These are phyloP conservation scores for Cebidichthys violaceus DNA, from an alignment of 2,113 vertebrate genomes.

Conservation along the genomic window DNA sequence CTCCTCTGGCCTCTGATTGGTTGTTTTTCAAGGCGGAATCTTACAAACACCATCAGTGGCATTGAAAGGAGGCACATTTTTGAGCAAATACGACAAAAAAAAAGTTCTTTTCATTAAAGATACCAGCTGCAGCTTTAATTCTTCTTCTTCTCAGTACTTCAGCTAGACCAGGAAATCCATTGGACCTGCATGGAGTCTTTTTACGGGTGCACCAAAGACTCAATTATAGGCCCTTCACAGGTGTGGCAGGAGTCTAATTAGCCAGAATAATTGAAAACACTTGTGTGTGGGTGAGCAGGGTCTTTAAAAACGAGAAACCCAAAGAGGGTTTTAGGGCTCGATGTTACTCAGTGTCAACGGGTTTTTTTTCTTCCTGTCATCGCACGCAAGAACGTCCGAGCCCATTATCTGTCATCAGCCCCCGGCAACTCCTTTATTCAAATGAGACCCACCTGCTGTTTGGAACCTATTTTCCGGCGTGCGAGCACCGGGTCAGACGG, in stretches of 20 bases:
- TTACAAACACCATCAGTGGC: neutral
- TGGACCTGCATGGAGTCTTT: neutral
- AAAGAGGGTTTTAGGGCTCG: neutral
- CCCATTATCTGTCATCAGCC: constrained; percentile 12
- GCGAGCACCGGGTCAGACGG: neutral
- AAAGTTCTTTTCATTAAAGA: too few relatives aligned
- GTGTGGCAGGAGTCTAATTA: constrained; percentile 8
- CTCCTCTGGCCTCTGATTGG: neutral
- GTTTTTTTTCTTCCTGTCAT: neutral
- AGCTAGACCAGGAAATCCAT: neutral
- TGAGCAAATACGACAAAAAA: neutral
- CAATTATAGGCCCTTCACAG: neutral
- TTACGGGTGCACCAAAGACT: neutral
- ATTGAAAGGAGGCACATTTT: neutral
- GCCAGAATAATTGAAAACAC: constrained; percentile 16
- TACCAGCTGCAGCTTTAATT: neutral
- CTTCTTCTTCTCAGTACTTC: neutral
- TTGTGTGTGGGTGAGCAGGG: neutral
- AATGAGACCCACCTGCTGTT: constrained; percentile 38
- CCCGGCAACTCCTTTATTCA: neutral
- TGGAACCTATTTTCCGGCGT: neutral
- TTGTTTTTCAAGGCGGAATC: neutral
- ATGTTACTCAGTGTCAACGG: neutral
- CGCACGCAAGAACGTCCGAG: neutral
- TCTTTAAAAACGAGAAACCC: neutral